A percentile compares a stretch with the other conserved stretches of the same genome.
These are phyloP conservation scores for Oscheius sp. DNA, from an alignment of 2,888 invertebrate genomes.

Conservation along the genomic window DNA sequence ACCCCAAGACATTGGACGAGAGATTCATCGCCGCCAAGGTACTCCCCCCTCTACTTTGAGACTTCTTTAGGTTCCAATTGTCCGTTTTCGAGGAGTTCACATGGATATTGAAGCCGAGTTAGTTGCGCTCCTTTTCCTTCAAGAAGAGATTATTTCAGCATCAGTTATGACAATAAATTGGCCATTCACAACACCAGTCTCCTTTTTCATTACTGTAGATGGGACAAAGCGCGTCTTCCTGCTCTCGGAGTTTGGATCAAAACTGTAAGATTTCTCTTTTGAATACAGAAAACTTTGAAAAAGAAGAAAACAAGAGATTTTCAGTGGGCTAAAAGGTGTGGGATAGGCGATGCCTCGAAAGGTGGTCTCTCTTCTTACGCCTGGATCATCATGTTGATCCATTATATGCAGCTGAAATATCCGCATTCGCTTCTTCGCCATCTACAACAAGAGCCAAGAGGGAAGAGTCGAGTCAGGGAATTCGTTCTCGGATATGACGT, in stretches of 20 bases:
- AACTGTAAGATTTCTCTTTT: slow-evolving; percentile 28
- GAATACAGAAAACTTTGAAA: background rate
- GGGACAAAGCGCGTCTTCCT: slow-evolving; percentile 71
- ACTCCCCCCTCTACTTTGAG: too few species aligned
- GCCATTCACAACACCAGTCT: slow-evolving; percentile 75
- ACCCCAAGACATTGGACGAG: slow-evolving; percentile 46
- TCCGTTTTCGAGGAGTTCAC: slow-evolving; percentile 73
- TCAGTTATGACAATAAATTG: slow-evolving; percentile 76
- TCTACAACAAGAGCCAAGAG: slow-evolving; percentile 71
- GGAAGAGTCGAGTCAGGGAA: slow-evolving; percentile 31
- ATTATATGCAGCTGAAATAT: slow-evolving; percentile 74
- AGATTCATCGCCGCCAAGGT: slow-evolving; percentile 74
- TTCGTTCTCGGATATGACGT: slow-evolving; percentile 47
- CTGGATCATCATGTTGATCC: slow-evolving; percentile 76
- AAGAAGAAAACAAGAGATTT: slow-evolving; percentile 1
- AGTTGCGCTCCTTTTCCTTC: background rate
- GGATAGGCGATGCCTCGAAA: slow-evolving; percentile 75
- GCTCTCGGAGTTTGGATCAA: slow-evolving; percentile 58
- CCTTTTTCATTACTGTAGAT: slow-evolving; percentile 74
- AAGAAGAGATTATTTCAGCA: slow-evolving; percentile 57
- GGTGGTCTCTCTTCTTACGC: slow-evolving; percentile 77
- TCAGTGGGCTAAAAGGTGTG: slow-evolving; percentile 49
- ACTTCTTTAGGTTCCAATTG: too few species aligned
- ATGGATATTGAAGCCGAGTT: slow-evolving; percentile 53
- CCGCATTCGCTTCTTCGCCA: slow-evolving; percentile 76